Conservation (phyloP, 2,797 vertebrate species). For the Hoplostethus mediterraneus region DNA sequence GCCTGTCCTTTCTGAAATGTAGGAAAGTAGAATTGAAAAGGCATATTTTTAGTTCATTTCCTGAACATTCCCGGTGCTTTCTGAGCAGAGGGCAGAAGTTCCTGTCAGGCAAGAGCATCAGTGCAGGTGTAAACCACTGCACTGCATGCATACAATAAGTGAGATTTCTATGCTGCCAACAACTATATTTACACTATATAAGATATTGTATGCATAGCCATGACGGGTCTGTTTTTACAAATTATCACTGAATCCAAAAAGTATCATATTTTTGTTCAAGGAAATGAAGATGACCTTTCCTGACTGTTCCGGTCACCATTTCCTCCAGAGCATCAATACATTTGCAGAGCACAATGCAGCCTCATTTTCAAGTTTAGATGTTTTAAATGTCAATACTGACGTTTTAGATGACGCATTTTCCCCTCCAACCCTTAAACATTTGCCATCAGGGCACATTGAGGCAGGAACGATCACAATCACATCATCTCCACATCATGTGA, state of each 20-base stretch:
- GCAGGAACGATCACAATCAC: slow-evolving; percentile 31
- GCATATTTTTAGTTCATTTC: too few relatives aligned
- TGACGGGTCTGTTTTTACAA: too few relatives aligned
- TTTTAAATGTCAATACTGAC: slow-evolving; percentile 47
- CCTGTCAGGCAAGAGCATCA: too few relatives aligned
- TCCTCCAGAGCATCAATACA: neutral
- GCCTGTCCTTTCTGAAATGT: too few relatives aligned
- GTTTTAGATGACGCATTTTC: slow-evolving; percentile 37
- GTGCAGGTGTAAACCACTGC: too few relatives aligned
- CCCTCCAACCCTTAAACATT: slow-evolving; percentile 11
- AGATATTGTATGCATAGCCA: too few relatives aligned
- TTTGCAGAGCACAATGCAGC: neutral
- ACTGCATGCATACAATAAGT: too few relatives aligned
- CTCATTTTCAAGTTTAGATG: neutral
- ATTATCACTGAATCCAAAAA: neutral
- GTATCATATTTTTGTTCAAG: neutral
- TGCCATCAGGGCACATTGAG: neutral
- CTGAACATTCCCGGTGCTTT: too few relatives aligned
- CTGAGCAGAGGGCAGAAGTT: too few relatives aligned
- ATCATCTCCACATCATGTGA: slow-evolving; percentile 27
- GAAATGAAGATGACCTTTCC: neutral
- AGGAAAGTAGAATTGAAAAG: too few relatives aligned
- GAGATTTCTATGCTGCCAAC: too few relatives aligned
- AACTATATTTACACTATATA: too few relatives aligned
- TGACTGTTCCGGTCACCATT: neutral